Percentiles rank a stretch among this genome's conserved stretches.
phyloP scores from a whole-genome alignment of 2,888 invertebrate genomes.

The Pristionchus japonicus region DNA sequence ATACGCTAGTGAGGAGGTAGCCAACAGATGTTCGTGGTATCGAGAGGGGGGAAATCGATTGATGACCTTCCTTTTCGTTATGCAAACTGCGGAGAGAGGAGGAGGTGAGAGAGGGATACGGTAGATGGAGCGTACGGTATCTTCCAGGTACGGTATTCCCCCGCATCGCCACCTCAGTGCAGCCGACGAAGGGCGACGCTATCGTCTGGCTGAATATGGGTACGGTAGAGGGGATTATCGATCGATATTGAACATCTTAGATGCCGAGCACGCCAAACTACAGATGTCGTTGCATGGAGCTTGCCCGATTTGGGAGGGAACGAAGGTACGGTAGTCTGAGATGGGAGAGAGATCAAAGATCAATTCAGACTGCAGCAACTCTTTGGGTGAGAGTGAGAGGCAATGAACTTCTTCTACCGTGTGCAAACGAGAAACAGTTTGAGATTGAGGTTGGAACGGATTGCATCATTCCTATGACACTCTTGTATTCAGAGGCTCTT shows the following conservation, averaged over 20 bases:
- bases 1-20: neutral
- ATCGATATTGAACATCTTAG: conserved; percentile 16
- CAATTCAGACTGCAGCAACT: conserved; percentile 32
- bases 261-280: conserved; percentile 42
- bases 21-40: neutral
- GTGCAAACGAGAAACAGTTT: neutral
- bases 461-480: neutral
- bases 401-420: conserved; percentile 8
- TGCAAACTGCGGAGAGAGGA: conserved; percentile 53
- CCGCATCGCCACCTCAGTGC: conserved; percentile 50
- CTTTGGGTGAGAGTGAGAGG: conserved; percentile 33
- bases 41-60: conserved; percentile 56
- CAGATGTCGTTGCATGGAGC: conserved; percentile 60
- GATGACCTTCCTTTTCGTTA: conserved; percentile 52
- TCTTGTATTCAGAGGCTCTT: neutral
- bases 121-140: neutral
- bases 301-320: conserved; percentile 65
- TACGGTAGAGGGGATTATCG: neutral
- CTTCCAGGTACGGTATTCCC: conserved; percentile 65
- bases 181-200: conserved; percentile 63
- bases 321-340: conserved; percentile 50
- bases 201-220: conserved; percentile 67
- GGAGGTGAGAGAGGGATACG: conserved; percentile 49
- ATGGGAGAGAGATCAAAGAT: neutral
- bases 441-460: neutral